Conservation (phyloP, 1,140 invertebrate genomes). For the Mylabris phalerata region DNA sequence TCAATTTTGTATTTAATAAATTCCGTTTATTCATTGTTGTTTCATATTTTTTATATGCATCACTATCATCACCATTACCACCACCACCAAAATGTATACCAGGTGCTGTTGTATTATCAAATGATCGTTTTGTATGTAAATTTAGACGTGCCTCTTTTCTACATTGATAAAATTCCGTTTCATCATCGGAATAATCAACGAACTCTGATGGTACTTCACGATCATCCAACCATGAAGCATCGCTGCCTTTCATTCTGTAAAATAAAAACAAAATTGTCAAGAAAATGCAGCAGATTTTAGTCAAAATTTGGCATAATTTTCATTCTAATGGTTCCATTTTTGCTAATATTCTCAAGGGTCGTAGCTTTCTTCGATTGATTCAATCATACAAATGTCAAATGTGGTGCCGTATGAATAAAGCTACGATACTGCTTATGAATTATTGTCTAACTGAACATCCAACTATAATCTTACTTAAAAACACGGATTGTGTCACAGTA, state of each 20-base stretch:
- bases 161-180: constrained; percentile 54
- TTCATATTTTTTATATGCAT: constrained; percentile 33
- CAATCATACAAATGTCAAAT: too few relatives aligned
- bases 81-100: too few relatives aligned
- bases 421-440: too few relatives aligned
- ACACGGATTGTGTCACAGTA: too few relatives aligned
- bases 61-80: constrained; percentile 21
- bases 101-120: background rate
- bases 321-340: too few relatives aligned
- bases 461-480: too few relatives aligned
- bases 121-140: constrained; percentile 20
- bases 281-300: too few relatives aligned
- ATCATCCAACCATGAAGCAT: constrained; percentile 71
- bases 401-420: too few relatives aligned
- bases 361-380: too few relatives aligned
- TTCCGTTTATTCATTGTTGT: constrained; percentile 36
- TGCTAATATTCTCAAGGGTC: too few relatives aligned
- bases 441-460: too few relatives aligned
- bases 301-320: too few relatives aligned
- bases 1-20: constrained; percentile 24
- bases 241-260: constrained; percentile 48
- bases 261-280: background rate
- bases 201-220: constrained; percentile 67
- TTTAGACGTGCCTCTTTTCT: constrained; percentile 14
- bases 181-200: constrained; percentile 84